Base-by-base conservation (phyloP, 2,888 invertebrate genomes). In the Ditylenchus weischeri region DNA sequence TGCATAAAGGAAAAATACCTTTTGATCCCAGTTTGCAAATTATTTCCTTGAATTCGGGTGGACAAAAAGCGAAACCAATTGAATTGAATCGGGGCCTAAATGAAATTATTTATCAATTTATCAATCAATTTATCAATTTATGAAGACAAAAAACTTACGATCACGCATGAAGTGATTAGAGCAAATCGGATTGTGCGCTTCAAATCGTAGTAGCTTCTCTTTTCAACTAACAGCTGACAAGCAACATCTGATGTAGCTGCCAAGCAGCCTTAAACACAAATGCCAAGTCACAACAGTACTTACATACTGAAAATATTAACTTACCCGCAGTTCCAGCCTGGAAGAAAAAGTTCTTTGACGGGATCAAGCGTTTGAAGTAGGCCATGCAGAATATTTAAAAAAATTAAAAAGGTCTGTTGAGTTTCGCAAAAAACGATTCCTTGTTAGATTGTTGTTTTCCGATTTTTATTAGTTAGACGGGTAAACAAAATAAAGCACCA, bases 201-300 rank as follows among this genome's bases (percentile, higher is more conserved):
- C 1, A 36, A 29, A 57, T 70, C 70, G 18, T 49, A 47, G 23
- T 64, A 19, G 7, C 50, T 47, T 15, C 21, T 35, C 61, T 74
- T 73, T 48, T 78, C 74, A 43, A 76, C 62, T 15, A 72, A 65
- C 29, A 72, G 68, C 65, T 80, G 80, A 38, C 76, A 72, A 57
- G 77, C 68, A 3, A 68, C 71, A 69, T 80, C 79, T 19, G 79
- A 78, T 18, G 69, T 65, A 19, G 70, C 75, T 4, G 72, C 71
- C 10, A 80, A 73, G 10, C 36, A 47, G 18, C 68, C 68, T 68
- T 13, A 38, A 66, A 64, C 6, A 51, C 23, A 51, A 21, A 10
- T 51, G 23, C 23, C 23, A n/a, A 21, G 8, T n/a, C n/a, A n/a
- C n/a, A n/a, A n/a, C n/a, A n/a, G n/a, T n/a, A n/a, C n/a, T n/a